phyloP scores from a whole-genome alignment of 2,113 vertebrate genomes.

The Pelvicachromis taeniatus region DNA sequence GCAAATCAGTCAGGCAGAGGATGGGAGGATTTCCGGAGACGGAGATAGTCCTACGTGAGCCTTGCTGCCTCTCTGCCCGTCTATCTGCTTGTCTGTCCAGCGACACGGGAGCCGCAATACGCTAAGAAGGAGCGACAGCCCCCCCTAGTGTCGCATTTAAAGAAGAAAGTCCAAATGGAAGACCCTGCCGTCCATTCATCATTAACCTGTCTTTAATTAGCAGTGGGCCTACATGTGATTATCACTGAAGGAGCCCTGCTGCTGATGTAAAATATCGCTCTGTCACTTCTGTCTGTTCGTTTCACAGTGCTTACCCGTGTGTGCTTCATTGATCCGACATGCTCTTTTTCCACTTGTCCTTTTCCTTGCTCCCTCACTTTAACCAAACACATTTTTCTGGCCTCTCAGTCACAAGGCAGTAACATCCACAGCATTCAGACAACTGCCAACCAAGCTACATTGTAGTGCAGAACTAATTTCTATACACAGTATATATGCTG shows the following conservation, averaged over 20 bases:
- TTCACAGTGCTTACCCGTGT: not conserved
- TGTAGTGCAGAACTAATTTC: not conserved
- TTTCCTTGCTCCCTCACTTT: not conserved
- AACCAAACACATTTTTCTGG: not conserved
- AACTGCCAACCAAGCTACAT: not conserved
- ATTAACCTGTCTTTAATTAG: not conserved
- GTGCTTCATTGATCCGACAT: not conserved
- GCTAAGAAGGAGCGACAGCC: constrained; percentile 53
- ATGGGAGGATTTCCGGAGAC: constrained; percentile 57
- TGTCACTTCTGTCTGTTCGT: not conserved
- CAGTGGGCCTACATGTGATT: not conserved
- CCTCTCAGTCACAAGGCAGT: not conserved
- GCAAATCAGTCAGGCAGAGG: constrained; percentile 57
- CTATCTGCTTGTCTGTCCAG: not conserved
- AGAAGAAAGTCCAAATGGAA: not conserved
- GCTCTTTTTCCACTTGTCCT: not conserved
- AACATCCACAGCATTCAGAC: not conserved
- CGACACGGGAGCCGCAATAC: not conserved
- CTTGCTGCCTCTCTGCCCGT: not conserved
- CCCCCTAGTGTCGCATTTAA: constrained; percentile 48
- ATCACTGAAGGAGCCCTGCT: not conserved
- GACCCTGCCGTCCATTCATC: not conserved
- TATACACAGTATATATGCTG: too few species aligned
- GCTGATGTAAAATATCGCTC: not conserved
- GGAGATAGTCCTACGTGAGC: constrained; percentile 1